Evolutionary conservation across 2,797 vertebrate genomes (phyloP), one percentile per base, ranked within the genome.

Genomic region (Acanthornis magna): DNA sequence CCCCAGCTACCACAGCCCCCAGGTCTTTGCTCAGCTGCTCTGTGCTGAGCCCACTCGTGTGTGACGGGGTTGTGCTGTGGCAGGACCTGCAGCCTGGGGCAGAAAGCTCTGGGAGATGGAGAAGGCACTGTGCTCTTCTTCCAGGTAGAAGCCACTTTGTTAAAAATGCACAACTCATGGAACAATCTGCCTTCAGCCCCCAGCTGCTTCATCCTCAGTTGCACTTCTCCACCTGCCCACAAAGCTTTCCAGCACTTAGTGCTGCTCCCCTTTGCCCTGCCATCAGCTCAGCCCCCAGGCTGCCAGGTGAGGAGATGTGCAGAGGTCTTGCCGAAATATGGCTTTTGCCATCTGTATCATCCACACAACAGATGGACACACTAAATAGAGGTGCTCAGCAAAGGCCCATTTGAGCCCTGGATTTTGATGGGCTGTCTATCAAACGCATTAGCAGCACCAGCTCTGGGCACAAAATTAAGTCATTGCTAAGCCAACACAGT

Each of bases 271-370:
- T 91, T 80, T 87, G 93, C 75, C 84, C 93, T 88, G 65, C 26
- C 43, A 68, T 57, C 81, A 74, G 84, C 72, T 87, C 68, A 51
- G 9, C 38, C 40, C 38, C 32, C 16, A 29, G 78, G 45, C 92
- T 93, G 86, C 86, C 92, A 87, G 86, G 84, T 40, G 5, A 70
- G 57, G 70, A 83, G 68, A 51, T 65, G 63, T 47, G 74, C 93
- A 92, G 86, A 95, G 90, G 88, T 96, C 95, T 91, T 93, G 67
- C 67, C 1, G 27, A 93, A 95, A 95, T 87, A 53, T 0, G 32
- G 53, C 67, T 95, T 92, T 57, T 93, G 71, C 93, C 95, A 95
- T 96, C 95, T 96, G 96, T 79, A 78, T 80, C 90, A 47, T 76
- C 85, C 77, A 26, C 4, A 4, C 74, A 92, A 61, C 96, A 96